These are phyloP conservation scores for Gila orcuttii DNA, from an alignment of 2,113 vertebrate species.

Conservation along the genomic window DNA sequence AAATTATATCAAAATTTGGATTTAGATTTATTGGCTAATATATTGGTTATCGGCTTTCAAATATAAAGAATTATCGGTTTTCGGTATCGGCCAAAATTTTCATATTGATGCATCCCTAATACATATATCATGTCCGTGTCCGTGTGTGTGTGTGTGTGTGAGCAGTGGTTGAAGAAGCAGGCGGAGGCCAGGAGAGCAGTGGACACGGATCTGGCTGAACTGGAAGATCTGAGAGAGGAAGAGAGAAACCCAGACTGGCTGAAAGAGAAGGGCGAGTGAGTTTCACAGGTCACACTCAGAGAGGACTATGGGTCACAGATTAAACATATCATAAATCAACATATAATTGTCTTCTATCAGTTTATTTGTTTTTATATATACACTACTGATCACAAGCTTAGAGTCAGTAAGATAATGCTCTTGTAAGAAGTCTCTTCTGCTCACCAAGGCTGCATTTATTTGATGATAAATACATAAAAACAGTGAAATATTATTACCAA, in stretches of 20 bases:
- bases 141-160: conserved; percentile 12
- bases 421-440: not conserved
- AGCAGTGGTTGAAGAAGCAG: conserved; percentile 90
- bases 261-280: conserved; percentile 95
- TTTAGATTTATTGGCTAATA: too few species aligned
- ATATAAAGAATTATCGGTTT: too few species aligned
- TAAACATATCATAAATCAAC: not conserved
- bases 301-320: not conserved
- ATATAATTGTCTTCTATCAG: not conserved
- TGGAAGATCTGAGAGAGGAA: conserved; percentile 86
- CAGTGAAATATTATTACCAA: not conserved
- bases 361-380: not conserved
- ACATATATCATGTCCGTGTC: not conserved
- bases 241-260: conserved; percentile 92
- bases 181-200: conserved; percentile 80
- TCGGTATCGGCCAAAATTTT: too few species aligned
- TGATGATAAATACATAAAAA: not conserved
- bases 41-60: too few species aligned
- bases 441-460: not conserved
- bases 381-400: not conserved
- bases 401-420: not conserved
- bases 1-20: too few species aligned
- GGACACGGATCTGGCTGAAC: conserved; percentile 76
- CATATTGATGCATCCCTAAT: too few species aligned
- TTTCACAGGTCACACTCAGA: conserved; percentile 42